Base-by-base conservation (phyloP, 2,797 vertebrate genomes). In the Syndactyla subalaris region DNA sequence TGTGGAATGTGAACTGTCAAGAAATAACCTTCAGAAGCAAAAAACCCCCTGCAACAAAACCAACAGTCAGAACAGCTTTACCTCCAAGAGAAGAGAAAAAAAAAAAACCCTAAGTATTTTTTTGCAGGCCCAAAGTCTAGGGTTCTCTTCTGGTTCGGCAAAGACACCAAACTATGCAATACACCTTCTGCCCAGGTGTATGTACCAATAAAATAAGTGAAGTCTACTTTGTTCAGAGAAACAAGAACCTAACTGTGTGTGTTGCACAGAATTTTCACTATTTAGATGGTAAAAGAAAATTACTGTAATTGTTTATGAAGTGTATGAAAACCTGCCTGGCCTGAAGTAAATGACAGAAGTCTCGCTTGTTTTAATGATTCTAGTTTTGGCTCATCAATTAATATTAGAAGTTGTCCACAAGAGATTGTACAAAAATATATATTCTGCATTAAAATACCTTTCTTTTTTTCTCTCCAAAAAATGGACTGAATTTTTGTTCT, bases 201-300 rank as follows among this genome's bases (percentile, higher is more conserved):
- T 46, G 49, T 74, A 57, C 46, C 76, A 58, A 21, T 70, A 66
- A 43, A 88, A 89, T 39, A 55, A 61, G 58, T 0, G 0, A 88
- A 39, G 72, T 66, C 16, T 38, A 34, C 54, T 55, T 57, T 84
- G 32, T 68, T 86, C 76, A 41, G 51, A 52, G 67, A 61, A 88
- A 79, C 68, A 65, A 87, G 49, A 91, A 62, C 49, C 29, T 67
- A 49, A 26, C 49, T 52, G 27, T 29, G 51, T 83, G 68, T 55
- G 70, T 46, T 88, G 59, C 55, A 55, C 36, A 66, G 65, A 48
- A 84, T 89, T 96, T 93, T 89, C 73, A 52, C 88, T 90, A 58
- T 78, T 89, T 51, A 70, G 82, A 67, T 84, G 70, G 79, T 85
- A 81, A 86, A 81, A 92, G 72, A 92, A 95, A 96, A 92, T 80